Percentiles rank a stretch among this genome's conserved stretches.
Evolutionary conservation across 2,113 vertebrate species (phyloP).

Genomic region (Climacteris rufus): DNA sequence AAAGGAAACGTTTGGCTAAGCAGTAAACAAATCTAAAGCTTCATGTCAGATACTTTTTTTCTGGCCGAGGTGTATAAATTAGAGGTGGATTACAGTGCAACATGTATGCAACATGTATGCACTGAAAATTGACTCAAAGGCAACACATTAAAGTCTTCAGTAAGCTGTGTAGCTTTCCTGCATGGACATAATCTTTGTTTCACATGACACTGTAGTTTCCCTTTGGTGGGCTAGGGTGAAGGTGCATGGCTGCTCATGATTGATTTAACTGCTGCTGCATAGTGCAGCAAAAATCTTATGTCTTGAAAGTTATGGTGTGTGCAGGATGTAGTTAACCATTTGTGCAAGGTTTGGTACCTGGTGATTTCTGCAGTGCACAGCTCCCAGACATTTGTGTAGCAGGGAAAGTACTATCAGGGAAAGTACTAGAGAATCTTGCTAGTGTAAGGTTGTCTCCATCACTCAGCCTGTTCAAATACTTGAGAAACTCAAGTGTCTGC

Average conservation of each 20-base stretch:
- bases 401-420: background rate
- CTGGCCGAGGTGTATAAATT: background rate
- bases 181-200: background rate
- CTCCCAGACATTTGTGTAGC: background rate
- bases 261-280: background rate
- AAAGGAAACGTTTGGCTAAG: background rate
- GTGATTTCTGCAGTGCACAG: background rate
- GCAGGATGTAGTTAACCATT: background rate
- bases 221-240: background rate
- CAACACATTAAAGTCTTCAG: background rate
- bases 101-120: accelerated
- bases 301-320: background rate
- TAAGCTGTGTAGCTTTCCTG: background rate
- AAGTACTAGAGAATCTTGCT: background rate
- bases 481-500: background rate
- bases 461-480: background rate
- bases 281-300: background rate
- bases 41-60: background rate
- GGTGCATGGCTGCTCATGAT: background rate
- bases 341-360: background rate
- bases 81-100: background rate
- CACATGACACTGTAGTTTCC: background rate
- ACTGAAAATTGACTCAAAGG: background rate
- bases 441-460: background rate
- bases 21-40: background rate